Percentiles rank a stretch among this genome's conserved stretches.
These are phyloP conservation scores for Helogale parvula DNA, from an alignment of 2,113 vertebrate species.

Conservation along the genomic window DNA sequence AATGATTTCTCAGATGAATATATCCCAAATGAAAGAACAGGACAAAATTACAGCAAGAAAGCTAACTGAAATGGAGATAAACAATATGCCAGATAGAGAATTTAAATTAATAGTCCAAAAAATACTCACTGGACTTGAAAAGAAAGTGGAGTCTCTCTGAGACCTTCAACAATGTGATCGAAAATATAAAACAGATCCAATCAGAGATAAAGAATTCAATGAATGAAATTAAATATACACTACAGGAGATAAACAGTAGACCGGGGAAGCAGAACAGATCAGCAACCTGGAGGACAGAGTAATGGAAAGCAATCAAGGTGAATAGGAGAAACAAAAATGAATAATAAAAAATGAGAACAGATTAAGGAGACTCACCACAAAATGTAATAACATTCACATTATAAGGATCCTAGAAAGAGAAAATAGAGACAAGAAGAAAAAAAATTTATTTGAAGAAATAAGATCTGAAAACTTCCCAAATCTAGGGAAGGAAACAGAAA, in stretches of 20 bases:
- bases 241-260: neutral
- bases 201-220: neutral
- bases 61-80: neutral
- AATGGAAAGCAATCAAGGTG: neutral
- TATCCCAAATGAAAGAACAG: neutral
- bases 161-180: neutral
- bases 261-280: neutral
- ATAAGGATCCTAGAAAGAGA: neutral
- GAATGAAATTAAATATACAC: neutral
- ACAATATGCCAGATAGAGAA: neutral
- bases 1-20: neutral
- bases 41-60: neutral
- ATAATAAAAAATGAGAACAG: neutral
- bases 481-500: neutral
- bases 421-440: neutral
- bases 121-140: neutral
- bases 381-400: neutral
- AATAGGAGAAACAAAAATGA: neutral
- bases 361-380: neutral
- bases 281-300: neutral
- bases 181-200: neutral
- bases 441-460: neutral
- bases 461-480: neutral
- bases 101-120: neutral
- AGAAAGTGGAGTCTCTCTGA: neutral